Conservation (phyloP, 2,113 vertebrate species). For the Esox niger region DNA sequence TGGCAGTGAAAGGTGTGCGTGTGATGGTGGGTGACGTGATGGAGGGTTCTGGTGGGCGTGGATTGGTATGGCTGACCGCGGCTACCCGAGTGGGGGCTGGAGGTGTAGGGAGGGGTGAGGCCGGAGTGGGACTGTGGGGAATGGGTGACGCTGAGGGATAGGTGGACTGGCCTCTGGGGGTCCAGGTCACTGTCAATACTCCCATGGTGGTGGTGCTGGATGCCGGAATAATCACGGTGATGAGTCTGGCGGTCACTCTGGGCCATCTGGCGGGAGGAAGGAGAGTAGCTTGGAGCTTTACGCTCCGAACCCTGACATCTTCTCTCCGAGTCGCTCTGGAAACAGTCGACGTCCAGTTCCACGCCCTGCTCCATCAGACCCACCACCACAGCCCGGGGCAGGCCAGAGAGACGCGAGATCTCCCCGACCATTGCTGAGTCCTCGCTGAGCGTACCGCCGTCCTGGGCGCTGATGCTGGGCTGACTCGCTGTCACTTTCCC, state of each 20-base stretch:
- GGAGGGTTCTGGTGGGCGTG: constrained; percentile 34
- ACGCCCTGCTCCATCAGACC: constrained; percentile 79
- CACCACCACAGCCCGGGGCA: constrained; percentile 71
- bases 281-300: constrained; percentile 21
- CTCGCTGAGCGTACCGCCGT: constrained; percentile 59
- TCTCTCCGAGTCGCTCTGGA: constrained; percentile 58
- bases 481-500: constrained; percentile 38
- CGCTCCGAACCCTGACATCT: constrained; percentile 46
- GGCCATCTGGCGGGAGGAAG: constrained; percentile 38
- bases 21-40: constrained; percentile 39
- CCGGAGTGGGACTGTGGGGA: constrained; percentile 65
- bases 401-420: constrained; percentile 75
- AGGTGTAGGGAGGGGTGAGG: constrained; percentile 36
- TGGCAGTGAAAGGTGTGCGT: constrained; percentile 56
- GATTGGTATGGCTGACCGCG: constrained; percentile 66
- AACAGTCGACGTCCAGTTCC: constrained; percentile 75
- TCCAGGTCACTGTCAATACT: constrained; percentile 29
- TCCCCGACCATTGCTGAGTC: constrained; percentile 73
- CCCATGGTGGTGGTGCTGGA: constrained; percentile 2
- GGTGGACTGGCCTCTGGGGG: constrained; percentile 63
- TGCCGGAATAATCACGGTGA: constrained; percentile 38
- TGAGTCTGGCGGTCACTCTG: constrained; percentile 43
- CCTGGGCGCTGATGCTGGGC: constrained; percentile 57
- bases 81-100: constrained; percentile 53
- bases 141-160: constrained; percentile 68